Base-by-base conservation (phyloP, 2,797 vertebrate genomes). In the Xenentodon cancila region DNA sequence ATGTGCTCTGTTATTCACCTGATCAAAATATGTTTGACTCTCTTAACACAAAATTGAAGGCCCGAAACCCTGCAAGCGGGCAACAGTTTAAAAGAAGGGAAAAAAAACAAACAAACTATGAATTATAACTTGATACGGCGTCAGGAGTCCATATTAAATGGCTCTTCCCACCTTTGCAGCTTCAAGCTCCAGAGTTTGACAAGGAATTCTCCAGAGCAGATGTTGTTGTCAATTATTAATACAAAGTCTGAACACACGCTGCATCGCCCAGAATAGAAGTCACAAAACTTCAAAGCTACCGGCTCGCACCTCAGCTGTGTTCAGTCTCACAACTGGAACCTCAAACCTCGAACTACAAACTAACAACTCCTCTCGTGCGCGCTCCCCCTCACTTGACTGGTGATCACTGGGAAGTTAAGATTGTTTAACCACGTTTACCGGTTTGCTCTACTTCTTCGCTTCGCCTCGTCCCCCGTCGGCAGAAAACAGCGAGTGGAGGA, bases 211-310 rank as follows among this genome's bases (percentile, higher is more conserved):
- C 66, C 9, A 47, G 73, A 87, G 76, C 87, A 90, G 87, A 87
- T 88, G 86, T 73, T 76, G 71, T 64, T 79, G 72, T 85, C 59
- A 84, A 75, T 68, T 74, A 70, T 82, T 86, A 71, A 86, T 80
- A 57, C 52, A 77, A 67, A 70, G 64, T 65, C 45, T 57, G 66
- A 75, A 75, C 55, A 64, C 59, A 63, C 51, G 59, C 40, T 12
- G 45, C 34, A 46, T 57, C 30, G 71, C 45, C 37, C 49, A 44
- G 47, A 59, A 65, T 58, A 62, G 43, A 79, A 58, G 51, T 45
- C 53, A 53, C 32, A 61, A 64, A 64, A 60, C 37, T 72, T 68
- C 61, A 59, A 63, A 77, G 44, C 66, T 58, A 53, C 18, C 62
- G 20, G 59, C 18, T 59, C n/a, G 2, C 12, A 69, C 32, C 22